A percentile compares a stretch with the other conserved stretches of the same genome.
Evolutionary conservation across 2,888 invertebrate species (phyloP).

Genomic region (Acleris laterana): DNA sequence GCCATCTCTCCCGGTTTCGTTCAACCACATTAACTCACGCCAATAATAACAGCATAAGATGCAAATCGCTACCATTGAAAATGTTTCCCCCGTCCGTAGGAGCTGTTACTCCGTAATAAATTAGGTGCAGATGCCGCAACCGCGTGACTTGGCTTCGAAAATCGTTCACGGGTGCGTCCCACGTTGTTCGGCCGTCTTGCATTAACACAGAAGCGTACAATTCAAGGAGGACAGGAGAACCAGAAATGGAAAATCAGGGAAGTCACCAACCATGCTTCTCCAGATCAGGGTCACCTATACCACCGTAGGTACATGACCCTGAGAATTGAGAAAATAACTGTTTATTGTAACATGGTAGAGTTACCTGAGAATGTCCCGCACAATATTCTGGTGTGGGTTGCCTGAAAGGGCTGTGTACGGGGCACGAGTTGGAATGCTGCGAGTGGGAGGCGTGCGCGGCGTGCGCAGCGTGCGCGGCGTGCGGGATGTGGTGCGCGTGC

Average conservation of each 20-base stretch:
- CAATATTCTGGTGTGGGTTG: slow-evolving; percentile 83
- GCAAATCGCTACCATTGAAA: slow-evolving; percentile 57
- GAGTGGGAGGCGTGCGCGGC: slow-evolving; percentile 75
- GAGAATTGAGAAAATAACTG: slow-evolving; percentile 12
- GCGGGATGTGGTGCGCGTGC: slow-evolving; percentile 74
- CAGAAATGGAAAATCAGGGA: slow-evolving; percentile 41
- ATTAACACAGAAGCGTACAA: slow-evolving; percentile 28
- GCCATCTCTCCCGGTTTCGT: slow-evolving; percentile 26
- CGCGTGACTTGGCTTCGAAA: slow-evolving; percentile 53
- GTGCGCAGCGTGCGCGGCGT: slow-evolving; percentile 73
- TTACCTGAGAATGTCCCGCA: slow-evolving; percentile 79
- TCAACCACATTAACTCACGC: slow-evolving; percentile 31
- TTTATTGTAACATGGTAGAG: slow-evolving; percentile 30
- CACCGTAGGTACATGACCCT: slow-evolving; percentile 28
- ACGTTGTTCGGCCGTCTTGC: slow-evolving; percentile 38
- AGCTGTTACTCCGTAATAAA: slow-evolving; percentile 58
- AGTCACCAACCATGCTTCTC: slow-evolving; percentile 40
- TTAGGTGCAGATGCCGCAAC: slow-evolving; percentile 62
- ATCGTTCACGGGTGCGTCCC: slow-evolving; percentile 46
- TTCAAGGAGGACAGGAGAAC: slow-evolving; percentile 38
- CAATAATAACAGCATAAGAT: slow-evolving; percentile 47
- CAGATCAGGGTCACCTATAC: slow-evolving; percentile 40
- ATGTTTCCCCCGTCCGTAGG: slow-evolving; percentile 42
- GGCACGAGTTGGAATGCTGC: slow-evolving; percentile 84
- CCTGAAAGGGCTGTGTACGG: slow-evolving; percentile 90